Evolutionary conservation across 2,113 vertebrate species (phyloP).

Genomic region (Muscicapa adusta): DNA sequence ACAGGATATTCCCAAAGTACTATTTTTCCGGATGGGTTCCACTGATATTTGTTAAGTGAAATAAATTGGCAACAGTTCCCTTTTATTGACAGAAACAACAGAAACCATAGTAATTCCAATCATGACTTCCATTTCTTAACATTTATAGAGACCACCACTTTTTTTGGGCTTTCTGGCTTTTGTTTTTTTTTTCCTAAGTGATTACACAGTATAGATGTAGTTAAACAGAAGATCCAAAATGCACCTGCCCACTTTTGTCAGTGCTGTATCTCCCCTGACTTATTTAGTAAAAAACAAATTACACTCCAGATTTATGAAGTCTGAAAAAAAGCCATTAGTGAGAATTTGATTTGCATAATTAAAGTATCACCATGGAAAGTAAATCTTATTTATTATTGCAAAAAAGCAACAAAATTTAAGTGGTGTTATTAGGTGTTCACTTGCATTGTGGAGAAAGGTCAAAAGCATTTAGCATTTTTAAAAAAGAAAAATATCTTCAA

Average conservation of each 20-base stretch:
- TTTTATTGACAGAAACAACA: not conserved
- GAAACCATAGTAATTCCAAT: not conserved
- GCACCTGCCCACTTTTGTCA: not conserved
- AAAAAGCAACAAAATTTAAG: not conserved
- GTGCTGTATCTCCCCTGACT: not conserved
- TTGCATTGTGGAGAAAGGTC: not conserved
- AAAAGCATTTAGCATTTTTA: not conserved
- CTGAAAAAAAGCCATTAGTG: constrained; percentile 6
- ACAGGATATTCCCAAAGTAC: not conserved
- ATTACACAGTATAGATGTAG: not conserved
- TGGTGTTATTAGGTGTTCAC: not conserved
- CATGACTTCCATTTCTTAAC: not conserved
- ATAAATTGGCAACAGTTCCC: not conserved
- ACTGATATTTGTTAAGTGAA: not conserved
- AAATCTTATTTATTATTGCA: not conserved
- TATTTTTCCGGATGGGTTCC: not conserved
- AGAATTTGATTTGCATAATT: constrained; percentile 22
- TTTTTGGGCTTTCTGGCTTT: not conserved
- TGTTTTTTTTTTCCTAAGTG: not conserved
- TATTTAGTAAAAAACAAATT: not conserved
- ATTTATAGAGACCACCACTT: not conserved
- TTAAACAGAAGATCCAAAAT: not conserved
- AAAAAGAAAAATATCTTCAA: not conserved
- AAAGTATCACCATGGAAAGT: not conserved
- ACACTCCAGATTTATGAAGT: not conserved